Base-by-base conservation (phyloP, 2,888 invertebrate genomes). In the Atethmia centrago region DNA sequence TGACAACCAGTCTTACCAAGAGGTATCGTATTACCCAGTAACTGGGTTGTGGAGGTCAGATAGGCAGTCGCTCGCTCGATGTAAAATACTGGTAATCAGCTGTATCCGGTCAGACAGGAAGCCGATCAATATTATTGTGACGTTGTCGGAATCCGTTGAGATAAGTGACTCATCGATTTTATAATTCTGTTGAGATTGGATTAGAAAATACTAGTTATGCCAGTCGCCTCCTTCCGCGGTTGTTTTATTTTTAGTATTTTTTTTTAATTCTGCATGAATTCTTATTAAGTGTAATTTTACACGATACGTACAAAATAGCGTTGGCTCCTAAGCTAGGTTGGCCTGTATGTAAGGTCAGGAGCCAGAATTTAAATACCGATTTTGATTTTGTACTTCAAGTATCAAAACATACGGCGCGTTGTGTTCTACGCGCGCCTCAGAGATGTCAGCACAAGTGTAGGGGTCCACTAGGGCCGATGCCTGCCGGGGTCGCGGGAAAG, bases 131-230 rank as follows among this genome's bases (percentile, higher is more conserved):
- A 36, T 58, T 58, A 25, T 63, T 67, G 61, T 49, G 47, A 31
- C 19, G 49, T 49, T 47, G 25, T 10, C 45, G 47, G 14, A 59
- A 61, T 61, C 36, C 16, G 61, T 55, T 64, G 55, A 9, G 58
- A 45, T 55, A 31, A 31, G 36, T 42, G 31, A 61, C 36, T 58
- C 51, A 64, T 51, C 12, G 53, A 40, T 63, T 71, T 53, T 56
- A 16, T 65, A 19, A 61, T 70, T 77, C 61, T 45, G 59, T 65
- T 65, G 14, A 55, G n/a, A 49, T 61, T 61, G 19, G 36, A 73
- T 45, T 19, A 36, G 1, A 12, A 28, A 36, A 71, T n/a, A 62
- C 14, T 19, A 55, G 28, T 31, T 58, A 3, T 1, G 14, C 1
- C n/a, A n/a, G 21, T 31, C n/a, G n/a, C 1, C 1, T 42, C n/a